A percentile compares a stretch with the other conserved stretches of the same genome.
These are phyloP conservation scores for Phaonia tiefii DNA, from an alignment of 2,888 invertebrate species.

Conservation along the genomic window DNA sequence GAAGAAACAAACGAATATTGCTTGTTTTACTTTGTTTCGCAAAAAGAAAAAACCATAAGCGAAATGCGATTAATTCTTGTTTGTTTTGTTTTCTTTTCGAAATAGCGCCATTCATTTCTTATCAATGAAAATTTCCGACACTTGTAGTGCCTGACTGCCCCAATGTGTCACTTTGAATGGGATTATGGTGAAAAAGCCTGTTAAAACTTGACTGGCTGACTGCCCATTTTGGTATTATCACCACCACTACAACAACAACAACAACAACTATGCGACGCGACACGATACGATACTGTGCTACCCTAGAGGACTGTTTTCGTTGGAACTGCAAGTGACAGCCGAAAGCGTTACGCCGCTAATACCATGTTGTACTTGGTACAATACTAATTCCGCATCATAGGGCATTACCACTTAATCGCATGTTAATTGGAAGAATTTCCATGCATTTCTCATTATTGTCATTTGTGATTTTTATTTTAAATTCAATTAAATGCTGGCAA, in stretches of 20 bases:
- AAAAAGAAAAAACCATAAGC: background rate
- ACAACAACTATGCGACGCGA: too few relatives aligned
- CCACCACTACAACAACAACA: too few relatives aligned
- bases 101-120: slow-evolving; percentile 60
- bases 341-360: background rate
- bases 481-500: too few relatives aligned
- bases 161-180: background rate
- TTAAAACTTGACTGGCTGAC: too few relatives aligned
- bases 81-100: slow-evolving; percentile 18
- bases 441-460: slow-evolving; percentile 4
- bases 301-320: too few relatives aligned
- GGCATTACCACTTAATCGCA: slow-evolving; percentile 39
- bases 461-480: background rate
- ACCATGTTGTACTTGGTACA: slow-evolving; percentile 64
- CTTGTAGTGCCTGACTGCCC: background rate
- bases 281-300: too few relatives aligned
- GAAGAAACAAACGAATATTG: background rate
- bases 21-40: too few relatives aligned
- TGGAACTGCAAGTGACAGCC: too few relatives aligned
- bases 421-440: slow-evolving; percentile 23
- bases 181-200: too few relatives aligned
- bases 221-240: too few relatives aligned
- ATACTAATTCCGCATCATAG: slow-evolving; percentile 47
- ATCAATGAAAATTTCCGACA: slow-evolving; percentile 51
- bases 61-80: slow-evolving; percentile 5